Conservation (phyloP, 2,888 invertebrate species). For the Andrena camellia region DNA sequence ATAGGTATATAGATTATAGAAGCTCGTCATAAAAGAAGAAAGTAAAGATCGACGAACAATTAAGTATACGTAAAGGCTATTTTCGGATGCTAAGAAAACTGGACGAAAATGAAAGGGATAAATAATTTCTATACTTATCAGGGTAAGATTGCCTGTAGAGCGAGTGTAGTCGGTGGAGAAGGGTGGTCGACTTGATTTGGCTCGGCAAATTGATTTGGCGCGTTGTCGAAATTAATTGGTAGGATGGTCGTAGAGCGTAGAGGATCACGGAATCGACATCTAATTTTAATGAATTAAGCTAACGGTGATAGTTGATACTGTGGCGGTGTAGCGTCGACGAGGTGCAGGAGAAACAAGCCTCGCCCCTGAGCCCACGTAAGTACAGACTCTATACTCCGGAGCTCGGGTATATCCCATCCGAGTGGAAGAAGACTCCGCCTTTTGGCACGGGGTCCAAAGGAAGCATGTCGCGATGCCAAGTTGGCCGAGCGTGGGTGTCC, state of each 20-base stretch:
- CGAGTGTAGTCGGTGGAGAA: too few relatives aligned
- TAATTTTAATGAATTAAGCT: constrained; percentile 35
- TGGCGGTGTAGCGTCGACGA: constrained; percentile 16
- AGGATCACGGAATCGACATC: constrained; percentile 14
- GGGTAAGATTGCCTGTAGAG: too few relatives aligned
- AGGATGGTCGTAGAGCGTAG: neutral
- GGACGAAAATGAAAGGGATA: too few relatives aligned
- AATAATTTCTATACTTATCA: too few relatives aligned
- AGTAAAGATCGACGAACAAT: too few relatives aligned
- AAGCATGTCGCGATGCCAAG: constrained; percentile 45
- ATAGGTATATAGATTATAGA: too few relatives aligned
- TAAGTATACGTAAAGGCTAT: too few relatives aligned
- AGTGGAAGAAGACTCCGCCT: constrained; percentile 66
- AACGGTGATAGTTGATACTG: neutral
- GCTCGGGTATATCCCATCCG: constrained; percentile 30
- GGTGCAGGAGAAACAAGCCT: constrained; percentile 19
- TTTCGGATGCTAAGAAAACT: too few relatives aligned
- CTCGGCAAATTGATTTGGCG: neutral
- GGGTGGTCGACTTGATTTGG: neutral
- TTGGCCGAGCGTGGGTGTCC: constrained; percentile 77
- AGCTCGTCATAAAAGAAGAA: too few relatives aligned
- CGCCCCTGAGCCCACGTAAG: constrained; percentile 39
- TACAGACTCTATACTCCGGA: constrained; percentile 31
- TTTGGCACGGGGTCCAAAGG: constrained; percentile 59
- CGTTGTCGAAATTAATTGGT: constrained; percentile 8